Conservation (phyloP, 1,140 invertebrate genomes). For the Zaprionus lachaisei region DNA sequence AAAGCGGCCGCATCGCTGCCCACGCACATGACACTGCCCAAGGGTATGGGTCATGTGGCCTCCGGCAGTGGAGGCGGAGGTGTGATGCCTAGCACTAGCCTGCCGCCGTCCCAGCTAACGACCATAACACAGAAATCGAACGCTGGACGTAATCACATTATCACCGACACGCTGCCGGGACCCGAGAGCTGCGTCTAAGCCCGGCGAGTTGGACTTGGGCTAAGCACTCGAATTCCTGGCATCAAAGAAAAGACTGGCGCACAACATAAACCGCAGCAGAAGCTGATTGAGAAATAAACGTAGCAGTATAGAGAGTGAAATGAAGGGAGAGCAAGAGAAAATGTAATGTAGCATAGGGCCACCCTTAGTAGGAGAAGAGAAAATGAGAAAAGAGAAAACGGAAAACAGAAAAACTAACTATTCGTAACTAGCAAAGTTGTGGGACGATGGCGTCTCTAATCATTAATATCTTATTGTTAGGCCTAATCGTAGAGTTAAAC, state of each 20-base stretch:
- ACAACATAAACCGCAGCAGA: slow-evolving; percentile 55
- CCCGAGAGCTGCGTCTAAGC: slow-evolving; percentile 91
- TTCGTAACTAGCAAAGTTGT: slow-evolving; percentile 41
- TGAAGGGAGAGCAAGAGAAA: slow-evolving; percentile 4
- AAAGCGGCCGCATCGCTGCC: slow-evolving; percentile 57
- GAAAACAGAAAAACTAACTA: slow-evolving; percentile 27
- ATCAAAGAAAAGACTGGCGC: slow-evolving; percentile 78
- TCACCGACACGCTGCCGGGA: slow-evolving; percentile 90
- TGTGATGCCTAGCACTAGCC: slow-evolving; percentile 57
- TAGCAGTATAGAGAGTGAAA: slow-evolving; percentile 25
- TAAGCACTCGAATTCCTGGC: slow-evolving; percentile 56
- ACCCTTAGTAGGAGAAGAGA: slow-evolving; percentile 5
- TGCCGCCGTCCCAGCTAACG: slow-evolving; percentile 67
- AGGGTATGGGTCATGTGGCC: slow-evolving; percentile 59
- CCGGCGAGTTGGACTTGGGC: slow-evolving; percentile 3
- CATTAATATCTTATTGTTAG: slow-evolving; percentile 48
- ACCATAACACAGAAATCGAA: slow-evolving; percentile 82
- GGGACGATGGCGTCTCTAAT: slow-evolving; percentile 28
- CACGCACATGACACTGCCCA: slow-evolving; percentile 78
- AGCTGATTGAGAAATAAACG: slow-evolving; percentile 8
- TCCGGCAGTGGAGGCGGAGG: slow-evolving; percentile 31
- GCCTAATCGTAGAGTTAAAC: slow-evolving; percentile 49
- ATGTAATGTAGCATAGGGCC: slow-evolving; percentile 8
- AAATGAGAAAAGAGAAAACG: neutral
- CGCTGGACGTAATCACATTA: slow-evolving; percentile 86